Base-by-base conservation (phyloP, 2,888 invertebrate species). In the Ernsta delagoae region DNA sequence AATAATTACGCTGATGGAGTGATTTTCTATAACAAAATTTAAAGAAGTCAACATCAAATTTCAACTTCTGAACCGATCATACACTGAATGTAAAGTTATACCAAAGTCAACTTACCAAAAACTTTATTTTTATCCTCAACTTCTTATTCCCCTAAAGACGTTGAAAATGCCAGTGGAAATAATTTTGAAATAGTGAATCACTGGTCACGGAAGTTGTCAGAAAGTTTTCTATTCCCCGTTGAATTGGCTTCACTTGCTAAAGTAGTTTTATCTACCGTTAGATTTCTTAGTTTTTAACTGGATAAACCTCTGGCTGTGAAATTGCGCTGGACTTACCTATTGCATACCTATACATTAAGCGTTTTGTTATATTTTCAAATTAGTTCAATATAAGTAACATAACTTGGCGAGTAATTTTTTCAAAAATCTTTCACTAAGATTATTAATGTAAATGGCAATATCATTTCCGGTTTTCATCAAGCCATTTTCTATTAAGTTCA, bases 61-160 rank as follows among this genome's bases (percentile, higher is more conserved):
- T 1, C 4, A 39, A 39, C 39, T 39, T 39, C 7, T 7, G 39
- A 39, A 5, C 39, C 7, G 39, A 39, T 41, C 8, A 45, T n/a
- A 45, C 45, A 45, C 45, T 45, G 11, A 45, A 57, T 62, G 41
- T 12, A 11, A 57, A 39, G 68, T 39, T 63, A 31, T 48, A 2
- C 3, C 48, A 5, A 24, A 69, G 62, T 57, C 48, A 39, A n/a
- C 45, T 62, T 31, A 60, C 31, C 31, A 8, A 41, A 54, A 62
- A 68, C 67, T 68, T 61, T 67, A 62, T 68, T 68, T 68, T 57
- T 62, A 67, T 36, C 45, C n/a, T 24, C 9, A 62, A 68, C 60
- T 45, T 69, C 59, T 59, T 56, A 12, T 59, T 59, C 63, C 68
- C 59, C 50, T 50, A 53, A 69, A 69, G 62, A 69, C 57, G 34